Evolutionary conservation across 1,140 invertebrate genomes (phyloP), one percentile per base, ranked within the genome.

Genomic region (Drosophila yakuba): DNA sequence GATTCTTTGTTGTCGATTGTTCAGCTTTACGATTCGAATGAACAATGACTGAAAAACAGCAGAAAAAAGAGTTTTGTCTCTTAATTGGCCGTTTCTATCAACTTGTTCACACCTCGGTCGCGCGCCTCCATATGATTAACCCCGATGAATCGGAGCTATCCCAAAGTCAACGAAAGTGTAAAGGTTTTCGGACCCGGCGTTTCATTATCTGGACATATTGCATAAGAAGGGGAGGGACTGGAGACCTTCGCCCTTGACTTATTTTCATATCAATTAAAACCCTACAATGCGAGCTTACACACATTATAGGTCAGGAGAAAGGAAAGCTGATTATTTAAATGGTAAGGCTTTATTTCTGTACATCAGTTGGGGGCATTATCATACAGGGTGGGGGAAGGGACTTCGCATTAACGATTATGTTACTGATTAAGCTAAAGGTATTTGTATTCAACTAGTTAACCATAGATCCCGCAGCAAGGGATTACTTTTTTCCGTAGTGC

Each of bases 381-480:
- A 73, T 88, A 88, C 83, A 86, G 44, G 38, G 32, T 25, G 32
- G 32, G 64, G 64, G 64, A 11, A 11, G 10, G 15, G n/a, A 68
- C 62, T 60, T 66, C 41, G 64, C 47, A 47, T 83, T 76, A 43
- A 79, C 55, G 73, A 60, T 76, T 50, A 72, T 82, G 63, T 72
- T 74, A 57, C 51, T 78, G 83, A 89, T 88, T 88, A 89, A 39
- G 50, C 83, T 88, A 88, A 78, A 59, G 79, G 74, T 88, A 81
- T 74, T 81, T 81, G 62, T 78, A 88, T 86, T 88, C 61, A 88
- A 88, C 83, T 86, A 86, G 83, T 86, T 73, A 83, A 73, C 76
- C 62, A 80, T 57, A 69, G 43, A 77, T 77, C 64, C 56, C 35
- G 23, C n/a, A 36, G 14, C 44, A 32, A 15, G 17, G 4, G 55